These are phyloP conservation scores for Chamaedrilus cognettii DNA, from an alignment of 2,888 invertebrate genomes.

Conservation along the genomic window DNA sequence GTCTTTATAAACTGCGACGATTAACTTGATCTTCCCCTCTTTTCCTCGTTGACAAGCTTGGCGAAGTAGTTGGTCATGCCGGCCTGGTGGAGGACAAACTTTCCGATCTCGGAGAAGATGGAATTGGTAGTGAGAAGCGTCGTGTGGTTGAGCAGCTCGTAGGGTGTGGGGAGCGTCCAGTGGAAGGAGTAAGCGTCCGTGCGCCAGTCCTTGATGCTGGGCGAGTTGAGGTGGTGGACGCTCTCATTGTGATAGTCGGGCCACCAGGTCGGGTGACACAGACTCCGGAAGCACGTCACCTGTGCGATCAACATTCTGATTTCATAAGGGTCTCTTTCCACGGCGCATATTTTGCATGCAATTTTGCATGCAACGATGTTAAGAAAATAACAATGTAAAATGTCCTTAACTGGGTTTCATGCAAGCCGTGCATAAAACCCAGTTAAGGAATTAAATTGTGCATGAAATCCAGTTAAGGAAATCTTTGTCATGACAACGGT, in stretches of 20 bases:
- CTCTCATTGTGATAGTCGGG: slow-evolving; percentile 45
- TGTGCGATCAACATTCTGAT: no score
- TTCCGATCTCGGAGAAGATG: slow-evolving; percentile 51
- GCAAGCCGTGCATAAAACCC: no score
- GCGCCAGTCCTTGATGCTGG: slow-evolving; percentile 45
- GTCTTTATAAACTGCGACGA: background rate
- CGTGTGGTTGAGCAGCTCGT: slow-evolving; percentile 42
- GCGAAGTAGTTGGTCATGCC: slow-evolving; percentile 21
- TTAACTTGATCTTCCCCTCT: background rate
- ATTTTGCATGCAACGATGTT: no score
- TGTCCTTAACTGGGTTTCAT: no score
- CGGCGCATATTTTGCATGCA: no score
- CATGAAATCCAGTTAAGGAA: no score
- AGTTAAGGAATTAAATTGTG: no score
- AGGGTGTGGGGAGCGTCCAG: slow-evolving; percentile 53
- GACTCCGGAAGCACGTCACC: slow-evolving; percentile 49
- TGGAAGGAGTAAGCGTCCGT: slow-evolving; percentile 52
- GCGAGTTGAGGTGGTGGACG: slow-evolving; percentile 41
- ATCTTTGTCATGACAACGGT: no score
- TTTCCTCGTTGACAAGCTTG: slow-evolving; percentile 1
- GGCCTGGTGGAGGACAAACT: slow-evolving; percentile 42
- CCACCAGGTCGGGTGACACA: slow-evolving; percentile 53
- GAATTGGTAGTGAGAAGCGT: slow-evolving; percentile 36
- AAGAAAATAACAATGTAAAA: no score
- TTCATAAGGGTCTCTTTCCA: no score